Base-by-base conservation (phyloP, 1,140 invertebrate species). In the Caenorhabditis latens region DNA sequence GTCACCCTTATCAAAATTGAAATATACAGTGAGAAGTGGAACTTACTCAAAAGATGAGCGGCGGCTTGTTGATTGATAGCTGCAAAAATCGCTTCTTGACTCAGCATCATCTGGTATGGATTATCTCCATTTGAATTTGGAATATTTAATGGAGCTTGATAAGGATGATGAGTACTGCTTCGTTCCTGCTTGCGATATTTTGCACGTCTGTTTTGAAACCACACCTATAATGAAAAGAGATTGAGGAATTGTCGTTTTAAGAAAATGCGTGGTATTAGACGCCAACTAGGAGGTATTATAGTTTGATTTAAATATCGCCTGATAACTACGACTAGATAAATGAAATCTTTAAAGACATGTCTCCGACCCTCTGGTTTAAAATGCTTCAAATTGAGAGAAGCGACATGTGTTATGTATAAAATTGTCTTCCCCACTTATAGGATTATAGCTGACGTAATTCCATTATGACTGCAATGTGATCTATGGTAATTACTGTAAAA, bases 161-260 rank as follows among this genome's bases (percentile, higher is more conserved):
- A 88, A 16, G 87, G 87, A 40, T 88, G 87, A 50, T 86, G 82
- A 11, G 83, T 85, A 50, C 61, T 65, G 24, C 87, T 84, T 48
- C 86, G 61, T 55, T 97, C 96, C 57, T 96, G 96, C 93, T 98
- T 97, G 86, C 96, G 94, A 96, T 96, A 97, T 93, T 98, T 97
- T 50, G 96, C 96, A 65, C 96, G 94, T 50, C 96, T 94, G 92
- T 97, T 97, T 95, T 97, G 96, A 92, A 97, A 97, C 96, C 96
- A 97, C 3, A 97, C 96, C 96, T 86, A 42, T 42, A 85, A 85
- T 42, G n/a, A 11, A 40, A 42, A 5, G 53, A 40, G 55, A 7
- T 14, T 42, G 40, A 8, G 32, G 21, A 40, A 32, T 32, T 32
- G 32, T 32, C 32, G 32, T 32, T 19, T 8, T 14, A 19, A 24